Conservation (phyloP, 2,797 vertebrate genomes). For the Malacoraja senta region DNA sequence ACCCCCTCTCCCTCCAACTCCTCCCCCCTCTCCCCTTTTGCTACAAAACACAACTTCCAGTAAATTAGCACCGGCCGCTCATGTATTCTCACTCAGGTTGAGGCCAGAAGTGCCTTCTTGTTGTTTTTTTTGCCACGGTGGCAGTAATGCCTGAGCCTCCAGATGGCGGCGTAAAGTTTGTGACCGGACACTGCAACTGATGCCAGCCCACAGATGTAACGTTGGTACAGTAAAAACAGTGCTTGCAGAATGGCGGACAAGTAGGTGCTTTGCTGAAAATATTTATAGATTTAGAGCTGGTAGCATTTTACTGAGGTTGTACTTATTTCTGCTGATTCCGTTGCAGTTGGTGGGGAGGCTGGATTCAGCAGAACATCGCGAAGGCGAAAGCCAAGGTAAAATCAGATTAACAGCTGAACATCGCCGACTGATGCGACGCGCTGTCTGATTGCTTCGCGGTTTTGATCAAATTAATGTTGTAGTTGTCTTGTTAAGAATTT, state of each 20-base stretch:
- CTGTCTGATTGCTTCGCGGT: background rate
- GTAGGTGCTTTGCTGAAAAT: background rate
- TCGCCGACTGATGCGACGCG: background rate
- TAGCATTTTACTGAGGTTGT: background rate
- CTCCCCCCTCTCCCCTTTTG: too few relatives aligned
- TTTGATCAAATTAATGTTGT: background rate
- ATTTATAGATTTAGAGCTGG: background rate
- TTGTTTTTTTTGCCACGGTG: background rate
- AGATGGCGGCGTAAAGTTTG: background rate
- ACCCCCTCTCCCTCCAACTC: too few relatives aligned
- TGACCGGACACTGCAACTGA: background rate
- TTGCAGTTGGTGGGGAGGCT: conserved; percentile 19
- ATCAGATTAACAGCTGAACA: background rate
- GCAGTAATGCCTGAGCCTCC: background rate
- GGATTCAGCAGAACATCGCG: background rate
- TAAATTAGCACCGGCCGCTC: too few relatives aligned
- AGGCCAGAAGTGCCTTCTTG: background rate
- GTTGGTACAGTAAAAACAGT: background rate
- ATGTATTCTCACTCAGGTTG: too few relatives aligned
- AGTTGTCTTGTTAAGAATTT: background rate
- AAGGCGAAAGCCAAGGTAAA: conserved; percentile 28
- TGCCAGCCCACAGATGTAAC: background rate
- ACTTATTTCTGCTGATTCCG: background rate
- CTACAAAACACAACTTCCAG: too few relatives aligned
- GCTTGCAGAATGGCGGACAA: background rate